Percentiles rank a stretch among this genome's conserved stretches.
Evolutionary conservation across 2,888 invertebrate species (phyloP).

Genomic region (Subacronicta megacephala): DNA sequence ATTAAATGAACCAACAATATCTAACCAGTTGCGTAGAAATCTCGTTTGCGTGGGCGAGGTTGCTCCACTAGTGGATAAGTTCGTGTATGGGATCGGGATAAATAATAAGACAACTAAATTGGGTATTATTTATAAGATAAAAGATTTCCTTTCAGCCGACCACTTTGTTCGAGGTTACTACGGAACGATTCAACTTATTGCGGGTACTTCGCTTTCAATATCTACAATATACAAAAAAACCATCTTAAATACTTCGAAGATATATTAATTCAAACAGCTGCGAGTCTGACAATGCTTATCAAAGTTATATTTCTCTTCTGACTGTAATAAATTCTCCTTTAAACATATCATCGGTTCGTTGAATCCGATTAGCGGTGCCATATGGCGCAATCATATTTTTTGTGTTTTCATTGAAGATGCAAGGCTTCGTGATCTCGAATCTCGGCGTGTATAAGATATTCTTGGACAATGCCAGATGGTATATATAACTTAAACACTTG

Average conservation of each 20-base stretch:
- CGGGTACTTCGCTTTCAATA: not conserved
- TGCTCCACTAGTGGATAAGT: conserved; percentile 66
- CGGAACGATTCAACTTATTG: conserved; percentile 33
- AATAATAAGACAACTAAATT: conserved; percentile 44
- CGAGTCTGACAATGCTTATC: conserved; percentile 14
- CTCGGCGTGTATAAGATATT: conserved; percentile 25
- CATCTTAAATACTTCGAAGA: not conserved
- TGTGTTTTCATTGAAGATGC: conserved; percentile 22
- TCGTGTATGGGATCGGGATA: conserved; percentile 52
- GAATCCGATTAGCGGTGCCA: conserved; percentile 37
- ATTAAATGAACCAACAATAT: conserved; percentile 56
- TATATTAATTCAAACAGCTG: not conserved
- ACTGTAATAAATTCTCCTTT: conserved; percentile 30
- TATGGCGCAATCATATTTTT: conserved; percentile 43
- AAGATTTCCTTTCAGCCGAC: conserved; percentile 30
- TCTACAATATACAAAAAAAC: too few relatives aligned
- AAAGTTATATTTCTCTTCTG: conserved; percentile 12
- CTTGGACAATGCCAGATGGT: conserved; percentile 38
- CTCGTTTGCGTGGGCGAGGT: conserved; percentile 68
- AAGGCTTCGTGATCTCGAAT: conserved; percentile 27
- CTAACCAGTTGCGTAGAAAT: conserved; percentile 75
- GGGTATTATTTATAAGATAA: conserved; percentile 41
- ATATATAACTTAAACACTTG: too few relatives aligned
- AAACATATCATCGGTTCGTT: conserved; percentile 37
- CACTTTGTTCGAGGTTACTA: conserved; percentile 28